Evolutionary conservation across 2,797 vertebrate species (phyloP).

Genomic region (Distichodus sexfasciatus): DNA sequence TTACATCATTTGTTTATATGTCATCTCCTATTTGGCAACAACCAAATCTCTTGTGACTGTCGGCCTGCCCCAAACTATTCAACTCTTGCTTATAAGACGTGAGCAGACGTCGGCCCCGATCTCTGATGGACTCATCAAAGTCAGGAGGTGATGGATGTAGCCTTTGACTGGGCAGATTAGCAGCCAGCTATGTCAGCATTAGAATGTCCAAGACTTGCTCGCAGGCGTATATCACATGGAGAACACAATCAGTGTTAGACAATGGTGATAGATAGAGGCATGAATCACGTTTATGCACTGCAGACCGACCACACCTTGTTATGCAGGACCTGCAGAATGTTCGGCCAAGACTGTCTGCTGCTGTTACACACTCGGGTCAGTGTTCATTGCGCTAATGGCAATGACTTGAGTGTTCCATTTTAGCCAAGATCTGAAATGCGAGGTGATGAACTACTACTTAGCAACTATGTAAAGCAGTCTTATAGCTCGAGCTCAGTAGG

Average conservation of each 20-base stretch:
- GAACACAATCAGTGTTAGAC: slow-evolving; percentile 30
- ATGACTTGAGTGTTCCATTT: neutral
- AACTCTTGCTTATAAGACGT: slow-evolving; percentile 18
- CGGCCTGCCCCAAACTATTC: slow-evolving; percentile 15
- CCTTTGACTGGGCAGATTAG: slow-evolving; percentile 36
- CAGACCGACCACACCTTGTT: slow-evolving; percentile 5
- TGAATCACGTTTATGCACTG: slow-evolving; percentile 33
- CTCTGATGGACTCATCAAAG: slow-evolving; percentile 30
- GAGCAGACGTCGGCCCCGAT: slow-evolving; percentile 1
- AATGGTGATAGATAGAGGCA: slow-evolving; percentile 33
- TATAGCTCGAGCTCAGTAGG: too few species aligned
- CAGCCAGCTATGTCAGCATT: slow-evolving; percentile 35
- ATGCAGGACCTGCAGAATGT: slow-evolving; percentile 16
- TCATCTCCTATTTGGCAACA: neutral
- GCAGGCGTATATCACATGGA: slow-evolving; percentile 28
- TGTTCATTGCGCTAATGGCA: neutral
- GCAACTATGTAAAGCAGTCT: too few species aligned
- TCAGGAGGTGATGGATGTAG: slow-evolving; percentile 29
- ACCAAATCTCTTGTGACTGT: neutral
- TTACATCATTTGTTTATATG: neutral
- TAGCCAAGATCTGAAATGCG: too few species aligned
- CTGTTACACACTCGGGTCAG: neutral
- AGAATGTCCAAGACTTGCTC: slow-evolving; percentile 28
- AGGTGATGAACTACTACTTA: too few species aligned
- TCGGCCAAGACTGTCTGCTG: neutral